Percentiles rank a stretch among this genome's conserved stretches.
Conservation (phyloP, 2,888 invertebrate species). For the Sphaerophoria taeniata region DNA sequence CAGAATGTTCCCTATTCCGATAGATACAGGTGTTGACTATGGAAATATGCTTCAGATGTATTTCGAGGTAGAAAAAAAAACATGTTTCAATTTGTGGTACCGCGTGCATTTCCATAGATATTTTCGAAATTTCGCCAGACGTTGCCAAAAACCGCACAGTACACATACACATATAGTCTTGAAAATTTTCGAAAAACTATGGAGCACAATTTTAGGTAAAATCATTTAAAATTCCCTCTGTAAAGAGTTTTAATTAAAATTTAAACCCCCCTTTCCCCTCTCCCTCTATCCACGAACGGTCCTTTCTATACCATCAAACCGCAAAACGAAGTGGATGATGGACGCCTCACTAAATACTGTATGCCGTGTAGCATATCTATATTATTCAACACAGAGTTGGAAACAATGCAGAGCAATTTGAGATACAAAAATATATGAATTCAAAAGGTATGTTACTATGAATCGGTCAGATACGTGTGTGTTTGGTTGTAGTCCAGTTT, state of each 20-base stretch:
- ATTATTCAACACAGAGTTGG: conserved; percentile 26
- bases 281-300: neutral
- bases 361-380: neutral
- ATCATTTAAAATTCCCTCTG: conserved; percentile 67
- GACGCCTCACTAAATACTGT: conserved; percentile 27
- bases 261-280: conserved; percentile 12
- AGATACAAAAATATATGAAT: neutral
- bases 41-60: conserved; percentile 11
- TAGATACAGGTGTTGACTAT: conserved; percentile 40
- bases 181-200: conserved; percentile 30
- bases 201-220: conserved; percentile 50
- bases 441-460: too few relatives aligned
- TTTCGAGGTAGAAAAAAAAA: conserved; percentile 26
- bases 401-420: conserved; percentile 41
- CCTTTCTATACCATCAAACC: neutral
- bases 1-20: conserved; percentile 17
- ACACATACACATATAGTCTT: conserved; percentile 36
- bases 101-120: conserved; percentile 18
- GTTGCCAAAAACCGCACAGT: conserved; percentile 25
- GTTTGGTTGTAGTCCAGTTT: conserved; percentile 10
- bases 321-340: conserved; percentile 22
- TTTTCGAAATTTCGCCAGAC: neutral
- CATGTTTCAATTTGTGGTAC: conserved; percentile 60
- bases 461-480: neutral
- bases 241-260: conserved; percentile 73